Percentiles rank a stretch among this genome's conserved stretches.
These are phyloP conservation scores for Pungitius pungitius DNA, from an alignment of 2,113 vertebrate species.

Conservation along the genomic window DNA sequence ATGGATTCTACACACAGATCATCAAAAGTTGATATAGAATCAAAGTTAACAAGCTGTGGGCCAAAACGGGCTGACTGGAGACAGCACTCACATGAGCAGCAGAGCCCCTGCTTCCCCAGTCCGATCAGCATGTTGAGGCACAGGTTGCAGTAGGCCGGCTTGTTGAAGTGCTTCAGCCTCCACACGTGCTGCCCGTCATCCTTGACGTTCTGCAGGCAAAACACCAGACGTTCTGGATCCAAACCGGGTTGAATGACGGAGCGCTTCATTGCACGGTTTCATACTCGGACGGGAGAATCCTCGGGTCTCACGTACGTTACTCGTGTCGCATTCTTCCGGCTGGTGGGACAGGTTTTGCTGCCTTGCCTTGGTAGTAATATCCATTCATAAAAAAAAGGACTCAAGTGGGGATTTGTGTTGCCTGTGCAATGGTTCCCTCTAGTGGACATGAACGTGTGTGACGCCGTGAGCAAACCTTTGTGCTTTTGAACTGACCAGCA, in stretches of 20 bases:
- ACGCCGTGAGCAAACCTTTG: not conserved
- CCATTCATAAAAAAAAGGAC: slow-evolving; percentile 62
- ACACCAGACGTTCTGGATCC: not conserved
- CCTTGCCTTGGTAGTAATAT: not conserved
- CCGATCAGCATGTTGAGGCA: slow-evolving; percentile 96
- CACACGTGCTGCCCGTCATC: slow-evolving; percentile 96
- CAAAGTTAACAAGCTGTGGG: too few relatives aligned
- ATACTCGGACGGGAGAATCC: not conserved
- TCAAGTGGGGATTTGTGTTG: accelerated
- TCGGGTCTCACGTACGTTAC: not conserved
- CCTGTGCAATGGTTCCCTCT: slow-evolving; percentile 62
- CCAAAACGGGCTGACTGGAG: not conserved
- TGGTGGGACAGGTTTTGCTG: not conserved
- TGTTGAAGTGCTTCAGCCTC: slow-evolving; percentile 96
- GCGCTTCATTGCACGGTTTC: not conserved
- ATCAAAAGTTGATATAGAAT: too few relatives aligned
- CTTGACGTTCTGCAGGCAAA: slow-evolving; percentile 88
- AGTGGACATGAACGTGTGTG: slow-evolving; percentile 45
- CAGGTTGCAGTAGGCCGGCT: slow-evolving; percentile 96
- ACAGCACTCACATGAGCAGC: slow-evolving; percentile 90
- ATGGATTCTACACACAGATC: too few relatives aligned
- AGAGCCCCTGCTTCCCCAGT: slow-evolving; percentile 93
- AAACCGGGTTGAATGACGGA: not conserved
- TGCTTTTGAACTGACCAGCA: too few relatives aligned
- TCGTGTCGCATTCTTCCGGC: not conserved